Percentiles rank a stretch among this genome's conserved stretches.
phyloP scores from a whole-genome alignment of 2,113 vertebrate genomes.

The Probosciger aterrimus region DNA sequence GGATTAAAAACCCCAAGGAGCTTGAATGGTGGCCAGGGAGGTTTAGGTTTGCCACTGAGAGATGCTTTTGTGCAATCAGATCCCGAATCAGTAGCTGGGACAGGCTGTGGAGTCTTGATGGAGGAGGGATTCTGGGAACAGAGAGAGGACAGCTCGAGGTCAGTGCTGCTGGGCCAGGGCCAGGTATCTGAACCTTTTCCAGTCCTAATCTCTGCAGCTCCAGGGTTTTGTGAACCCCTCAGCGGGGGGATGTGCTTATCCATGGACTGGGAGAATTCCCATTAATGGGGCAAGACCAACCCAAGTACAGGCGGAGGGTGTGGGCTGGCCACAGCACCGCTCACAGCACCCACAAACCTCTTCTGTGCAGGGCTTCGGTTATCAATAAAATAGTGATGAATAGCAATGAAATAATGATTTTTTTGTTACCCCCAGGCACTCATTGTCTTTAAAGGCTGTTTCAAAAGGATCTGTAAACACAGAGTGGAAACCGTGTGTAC shows the following conservation, averaged over 20 bases:
- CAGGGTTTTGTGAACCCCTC: not conserved
- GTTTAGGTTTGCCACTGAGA: not conserved
- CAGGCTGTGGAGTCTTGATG: not conserved
- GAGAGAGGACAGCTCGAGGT: not conserved
- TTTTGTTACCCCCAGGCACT: not conserved
- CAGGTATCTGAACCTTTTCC: not conserved
- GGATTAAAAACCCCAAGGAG: not conserved
- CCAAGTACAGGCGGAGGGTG: fast-evolving
- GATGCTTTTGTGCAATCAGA: not conserved
- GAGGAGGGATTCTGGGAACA: not conserved
- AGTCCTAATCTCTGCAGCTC: not conserved
- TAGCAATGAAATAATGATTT: not conserved
- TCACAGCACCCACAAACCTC: not conserved
- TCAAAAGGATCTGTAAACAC: not conserved
- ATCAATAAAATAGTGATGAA: not conserved
- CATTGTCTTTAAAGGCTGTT: not conserved
- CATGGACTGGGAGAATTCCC: not conserved
- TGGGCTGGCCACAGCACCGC: fast-evolving
- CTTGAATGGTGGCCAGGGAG: not conserved
- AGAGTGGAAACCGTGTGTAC: not conserved
- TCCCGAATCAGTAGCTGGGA: not conserved
- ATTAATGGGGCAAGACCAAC: not conserved
- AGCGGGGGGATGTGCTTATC: not conserved
- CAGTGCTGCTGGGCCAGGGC: not conserved
- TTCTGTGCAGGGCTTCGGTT: not conserved